Evolutionary conservation across 37 sponge, comb jelly and placozoan species (phyloP).

Genomic region (Aplysina aerophoba): DNA sequence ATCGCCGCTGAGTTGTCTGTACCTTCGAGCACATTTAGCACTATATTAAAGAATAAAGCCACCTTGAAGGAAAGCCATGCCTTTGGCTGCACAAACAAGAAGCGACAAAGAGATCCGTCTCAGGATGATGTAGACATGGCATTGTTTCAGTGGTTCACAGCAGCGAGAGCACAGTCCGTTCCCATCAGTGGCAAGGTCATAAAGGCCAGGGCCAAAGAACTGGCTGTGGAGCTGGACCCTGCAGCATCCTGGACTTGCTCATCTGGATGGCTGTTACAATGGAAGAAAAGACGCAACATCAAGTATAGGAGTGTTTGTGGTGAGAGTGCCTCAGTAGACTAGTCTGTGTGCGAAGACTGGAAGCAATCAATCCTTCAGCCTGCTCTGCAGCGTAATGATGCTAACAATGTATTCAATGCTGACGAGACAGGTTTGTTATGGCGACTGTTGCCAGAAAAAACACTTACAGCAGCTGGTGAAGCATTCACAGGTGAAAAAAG

Average conservation of each 20-base stretch:
- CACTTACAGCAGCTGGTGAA: constrained; percentile 30
- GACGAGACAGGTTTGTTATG: constrained; percentile 45
- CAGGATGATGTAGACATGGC: not conserved
- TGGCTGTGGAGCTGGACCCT: constrained; percentile 3
- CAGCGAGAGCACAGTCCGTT: constrained; percentile 33
- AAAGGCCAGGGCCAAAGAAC: constrained; percentile 49
- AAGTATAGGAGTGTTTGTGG: not conserved
- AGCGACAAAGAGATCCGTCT: not conserved
- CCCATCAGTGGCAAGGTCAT: constrained; percentile 49
- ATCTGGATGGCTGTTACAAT: constrained; percentile 35
- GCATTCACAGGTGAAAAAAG: constrained; percentile 30
- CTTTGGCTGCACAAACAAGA: not conserved
- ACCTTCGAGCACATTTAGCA: too few species aligned
- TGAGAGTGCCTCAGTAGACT: not conserved
- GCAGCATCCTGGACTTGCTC: constrained; percentile 22
- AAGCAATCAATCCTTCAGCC: not conserved
- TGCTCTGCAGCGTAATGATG: not conserved
- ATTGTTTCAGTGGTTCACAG: constrained; percentile 40
- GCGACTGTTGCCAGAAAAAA: constrained; percentile 35
- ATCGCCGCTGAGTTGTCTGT: too few species aligned
- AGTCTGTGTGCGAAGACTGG: not conserved
- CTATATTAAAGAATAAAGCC: too few species aligned
- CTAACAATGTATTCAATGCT: constrained; percentile 37
- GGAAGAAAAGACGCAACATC: constrained; percentile 28
- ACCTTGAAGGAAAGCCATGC: not conserved